A percentile compares a stretch with the other conserved stretches of the same genome.
These are phyloP conservation scores for Alauda arvensis DNA, from an alignment of 2,797 vertebrate genomes.

Conservation along the genomic window DNA sequence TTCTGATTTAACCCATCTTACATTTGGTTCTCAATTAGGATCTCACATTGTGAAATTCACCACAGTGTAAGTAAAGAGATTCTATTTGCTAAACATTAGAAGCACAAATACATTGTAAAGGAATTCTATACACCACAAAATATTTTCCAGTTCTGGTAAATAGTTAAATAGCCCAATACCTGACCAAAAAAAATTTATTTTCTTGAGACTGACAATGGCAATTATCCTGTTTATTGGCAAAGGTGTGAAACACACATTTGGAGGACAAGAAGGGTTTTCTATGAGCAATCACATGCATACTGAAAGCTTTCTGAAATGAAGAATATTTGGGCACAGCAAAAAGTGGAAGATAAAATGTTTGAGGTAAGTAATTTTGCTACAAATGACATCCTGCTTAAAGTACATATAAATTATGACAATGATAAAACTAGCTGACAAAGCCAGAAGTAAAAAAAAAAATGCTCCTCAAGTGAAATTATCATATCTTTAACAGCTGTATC, in stretches of 20 bases:
- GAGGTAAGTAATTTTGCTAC: neutral
- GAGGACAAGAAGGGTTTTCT: neutral
- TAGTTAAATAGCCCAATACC: neutral
- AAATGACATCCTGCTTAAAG: neutral
- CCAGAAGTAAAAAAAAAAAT: neutral
- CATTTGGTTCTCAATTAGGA: neutral
- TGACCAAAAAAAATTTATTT: neutral
- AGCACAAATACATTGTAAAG: neutral
- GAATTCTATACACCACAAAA: neutral
- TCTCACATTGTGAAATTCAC: neutral
- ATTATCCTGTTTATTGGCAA: slow-evolving; percentile 12
- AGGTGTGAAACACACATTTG: neutral
- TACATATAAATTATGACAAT: slow-evolving; percentile 26
- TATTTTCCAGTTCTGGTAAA: neutral
- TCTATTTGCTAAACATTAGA: neutral
- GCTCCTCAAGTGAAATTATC: neutral
- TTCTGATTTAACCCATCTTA: neutral
- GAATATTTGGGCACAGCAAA: neutral
- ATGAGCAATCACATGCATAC: neutral
- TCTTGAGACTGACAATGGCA: neutral
- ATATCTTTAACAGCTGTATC: neutral
- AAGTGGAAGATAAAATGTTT: neutral
- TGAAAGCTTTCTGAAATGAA: neutral
- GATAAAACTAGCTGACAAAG: slow-evolving; percentile 33
- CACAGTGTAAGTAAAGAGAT: neutral